A percentile compares a stretch with the other conserved stretches of the same genome.
Conservation (phyloP, 2,797 vertebrate species). For the Oophaga sylvatica region DNA sequence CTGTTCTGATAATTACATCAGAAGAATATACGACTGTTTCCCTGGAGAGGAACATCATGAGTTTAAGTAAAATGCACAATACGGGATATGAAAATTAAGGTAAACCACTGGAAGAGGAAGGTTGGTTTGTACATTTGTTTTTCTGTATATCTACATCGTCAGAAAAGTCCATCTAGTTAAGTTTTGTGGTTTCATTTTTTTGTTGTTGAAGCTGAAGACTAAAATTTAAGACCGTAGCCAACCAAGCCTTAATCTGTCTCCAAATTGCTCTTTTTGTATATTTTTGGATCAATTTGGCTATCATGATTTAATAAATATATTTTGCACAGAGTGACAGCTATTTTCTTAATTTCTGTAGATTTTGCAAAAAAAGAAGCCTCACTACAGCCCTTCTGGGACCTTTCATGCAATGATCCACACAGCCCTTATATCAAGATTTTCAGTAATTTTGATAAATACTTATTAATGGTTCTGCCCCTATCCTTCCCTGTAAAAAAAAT, state of each 20-base stretch:
- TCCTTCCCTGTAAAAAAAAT: no score
- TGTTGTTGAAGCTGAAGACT: not conserved
- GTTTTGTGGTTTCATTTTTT: not conserved
- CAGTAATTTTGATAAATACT: no score
- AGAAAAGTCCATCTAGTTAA: not conserved
- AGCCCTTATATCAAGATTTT: no score
- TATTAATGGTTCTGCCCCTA: no score
- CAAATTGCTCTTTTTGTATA: not conserved
- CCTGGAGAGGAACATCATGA: not conserved
- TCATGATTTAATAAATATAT: no score
- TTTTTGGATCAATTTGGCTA: not conserved
- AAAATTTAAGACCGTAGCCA: not conserved
- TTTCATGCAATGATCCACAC: not conserved
- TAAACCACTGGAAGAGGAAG: not conserved
- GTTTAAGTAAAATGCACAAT: conserved; percentile 9
- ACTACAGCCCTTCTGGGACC: not conserved
- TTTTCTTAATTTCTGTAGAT: not conserved
- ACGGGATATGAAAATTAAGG: not conserved
- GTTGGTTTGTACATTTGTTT: not conserved
- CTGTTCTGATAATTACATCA: not conserved
- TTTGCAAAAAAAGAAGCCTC: not conserved
- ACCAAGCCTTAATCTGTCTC: not conserved
- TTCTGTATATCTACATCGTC: no score
- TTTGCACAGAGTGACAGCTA: no score
- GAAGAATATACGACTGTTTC: not conserved